A percentile compares a stretch with the other conserved stretches of the same genome.
phyloP scores from a whole-genome alignment of 92 coral and sea anemone genomes.

The Epizoanthus illoricatus region DNA sequence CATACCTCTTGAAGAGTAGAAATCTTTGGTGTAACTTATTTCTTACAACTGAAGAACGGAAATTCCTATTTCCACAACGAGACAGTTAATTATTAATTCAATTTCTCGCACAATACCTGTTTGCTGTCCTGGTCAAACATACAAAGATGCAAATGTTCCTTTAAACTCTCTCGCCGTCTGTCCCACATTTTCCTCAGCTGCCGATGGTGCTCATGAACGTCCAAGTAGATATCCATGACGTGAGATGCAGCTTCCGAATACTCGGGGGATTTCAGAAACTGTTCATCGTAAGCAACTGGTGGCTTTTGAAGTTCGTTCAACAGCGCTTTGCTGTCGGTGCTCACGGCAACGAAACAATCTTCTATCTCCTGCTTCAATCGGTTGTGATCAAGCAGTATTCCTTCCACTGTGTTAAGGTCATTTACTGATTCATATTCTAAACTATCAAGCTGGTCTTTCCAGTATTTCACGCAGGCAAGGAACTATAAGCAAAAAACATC shows the following conservation, averaged over 20 bases:
- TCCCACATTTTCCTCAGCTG: conserved; percentile 96
- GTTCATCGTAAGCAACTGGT: conserved; percentile 76
- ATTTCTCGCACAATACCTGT: conserved; percentile 64
- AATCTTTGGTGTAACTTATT: too few relatives aligned
- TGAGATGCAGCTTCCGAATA: conserved; percentile 97
- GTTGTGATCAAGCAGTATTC: conserved; percentile 64
- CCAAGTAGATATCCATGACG: conserved; percentile 94
- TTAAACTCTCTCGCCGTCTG: conserved; percentile 67
- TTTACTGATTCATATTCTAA: conserved; percentile 53
- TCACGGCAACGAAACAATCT: conserved; percentile 84
- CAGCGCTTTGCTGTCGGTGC: conserved; percentile 93
- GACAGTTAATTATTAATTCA: too few relatives aligned
- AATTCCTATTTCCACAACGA: too few relatives aligned
- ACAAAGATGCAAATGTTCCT: conserved; percentile 89
- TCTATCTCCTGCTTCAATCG: conserved; percentile 86
- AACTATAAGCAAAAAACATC: conserved; percentile 58
- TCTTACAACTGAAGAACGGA: too few relatives aligned
- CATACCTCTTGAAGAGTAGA: too few relatives aligned
- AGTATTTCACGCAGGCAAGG: conserved; percentile 78
- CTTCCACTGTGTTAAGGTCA: conserved; percentile 77
- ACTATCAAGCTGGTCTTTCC: conserved; percentile 85
- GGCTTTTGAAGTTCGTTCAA: conserved; percentile 92
- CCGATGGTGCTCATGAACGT: conserved; percentile 97
- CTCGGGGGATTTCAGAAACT: conserved; percentile 86
- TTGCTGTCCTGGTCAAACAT: conserved; percentile 98